These are phyloP conservation scores for Dendrocincla tyrannina DNA, from an alignment of 2,797 vertebrate genomes.

Conservation along the genomic window DNA sequence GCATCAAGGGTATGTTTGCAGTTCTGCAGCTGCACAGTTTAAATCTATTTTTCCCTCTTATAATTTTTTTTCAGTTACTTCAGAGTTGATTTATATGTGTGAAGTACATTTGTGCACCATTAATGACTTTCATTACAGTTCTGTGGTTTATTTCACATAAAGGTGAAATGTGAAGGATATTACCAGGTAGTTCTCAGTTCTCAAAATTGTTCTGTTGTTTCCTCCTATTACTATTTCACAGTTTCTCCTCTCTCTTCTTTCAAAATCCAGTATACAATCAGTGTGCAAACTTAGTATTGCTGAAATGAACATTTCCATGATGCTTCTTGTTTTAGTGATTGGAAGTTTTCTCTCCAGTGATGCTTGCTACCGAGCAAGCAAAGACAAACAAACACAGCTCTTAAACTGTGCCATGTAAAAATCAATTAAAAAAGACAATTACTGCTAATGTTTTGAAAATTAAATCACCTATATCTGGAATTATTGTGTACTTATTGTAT, in stretches of 20 bases:
- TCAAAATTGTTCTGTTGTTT: neutral
- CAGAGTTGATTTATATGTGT: neutral
- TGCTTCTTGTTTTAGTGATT: neutral
- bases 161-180: constrained; percentile 31
- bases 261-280: constrained; percentile 30
- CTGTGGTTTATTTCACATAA: constrained; percentile 56
- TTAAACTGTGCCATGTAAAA: neutral
- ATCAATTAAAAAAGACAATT: neutral
- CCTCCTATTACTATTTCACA: neutral
- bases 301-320: neutral
- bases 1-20: neutral
- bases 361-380: neutral
- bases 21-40: neutral
- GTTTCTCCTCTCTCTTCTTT: neutral
- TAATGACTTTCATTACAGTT: constrained; percentile 26
- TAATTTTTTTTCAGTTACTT: neutral
- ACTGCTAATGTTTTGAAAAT: neutral
- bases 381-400: neutral
- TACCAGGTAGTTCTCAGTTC: constrained; percentile 16
- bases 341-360: neutral
- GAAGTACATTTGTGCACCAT: neutral
- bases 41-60: neutral
- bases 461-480: neutral
- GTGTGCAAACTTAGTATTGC: neutral
- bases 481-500: neutral